Conservation (phyloP, 2,113 vertebrate genomes). For the Oriolus oriolus region DNA sequence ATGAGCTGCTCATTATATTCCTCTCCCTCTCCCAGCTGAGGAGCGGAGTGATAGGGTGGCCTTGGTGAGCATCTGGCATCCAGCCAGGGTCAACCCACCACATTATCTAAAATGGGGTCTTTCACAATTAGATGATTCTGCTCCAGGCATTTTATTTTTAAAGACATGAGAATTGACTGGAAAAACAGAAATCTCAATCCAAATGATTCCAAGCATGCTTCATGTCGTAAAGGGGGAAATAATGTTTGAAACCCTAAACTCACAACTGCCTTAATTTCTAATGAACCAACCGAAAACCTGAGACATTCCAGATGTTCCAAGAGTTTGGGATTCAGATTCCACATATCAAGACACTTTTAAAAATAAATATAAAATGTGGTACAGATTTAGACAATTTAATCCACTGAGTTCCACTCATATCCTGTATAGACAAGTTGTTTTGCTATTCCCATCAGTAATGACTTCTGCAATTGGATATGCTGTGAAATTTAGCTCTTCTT, state of each 20-base stretch:
- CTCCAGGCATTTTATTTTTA: background rate
- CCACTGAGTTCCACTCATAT: background rate
- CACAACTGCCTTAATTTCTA: background rate
- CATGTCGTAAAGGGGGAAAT: background rate
- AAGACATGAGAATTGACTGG: background rate
- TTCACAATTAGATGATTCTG: background rate
- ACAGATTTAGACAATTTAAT: constrained; percentile 1
- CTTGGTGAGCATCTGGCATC: background rate
- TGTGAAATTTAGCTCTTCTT: constrained; percentile 40
- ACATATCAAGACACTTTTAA: background rate
- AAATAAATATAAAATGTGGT: background rate
- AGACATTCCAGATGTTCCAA: background rate
- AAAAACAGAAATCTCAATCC: background rate
- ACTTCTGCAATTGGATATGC: constrained; percentile 2
- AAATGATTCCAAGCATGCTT: background rate
- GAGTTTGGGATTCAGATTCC: background rate
- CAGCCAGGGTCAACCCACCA: background rate
- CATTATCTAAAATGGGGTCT: background rate
- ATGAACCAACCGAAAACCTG: background rate
- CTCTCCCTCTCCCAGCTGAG: background rate
- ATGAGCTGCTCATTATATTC: background rate
- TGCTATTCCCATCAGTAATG: background rate
- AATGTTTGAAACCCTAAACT: background rate
- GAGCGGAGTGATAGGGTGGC: background rate
- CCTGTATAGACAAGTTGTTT: background rate